A percentile compares a stretch with the other conserved stretches of the same genome.
These are phyloP conservation scores for Pristionchus entomophagus DNA, from an alignment of 2,888 invertebrate species.

Conservation along the genomic window DNA sequence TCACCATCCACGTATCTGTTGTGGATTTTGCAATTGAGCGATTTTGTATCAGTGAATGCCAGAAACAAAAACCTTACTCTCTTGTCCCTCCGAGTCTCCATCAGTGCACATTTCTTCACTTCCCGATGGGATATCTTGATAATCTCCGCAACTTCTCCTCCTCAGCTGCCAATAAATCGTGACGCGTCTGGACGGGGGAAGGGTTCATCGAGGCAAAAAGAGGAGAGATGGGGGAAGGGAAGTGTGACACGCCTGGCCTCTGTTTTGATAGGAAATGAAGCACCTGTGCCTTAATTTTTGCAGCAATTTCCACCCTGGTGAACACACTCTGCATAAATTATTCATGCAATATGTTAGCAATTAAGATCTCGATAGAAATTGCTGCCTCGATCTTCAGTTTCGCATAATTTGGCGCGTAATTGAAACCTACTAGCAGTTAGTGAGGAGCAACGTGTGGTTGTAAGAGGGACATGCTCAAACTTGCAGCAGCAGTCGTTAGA, in stretches of 20 bases:
- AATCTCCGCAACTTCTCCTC: background rate
- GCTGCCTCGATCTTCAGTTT: no score
- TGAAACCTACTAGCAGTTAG: background rate
- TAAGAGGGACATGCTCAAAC: background rate
- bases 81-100: background rate
- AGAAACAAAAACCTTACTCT: no score
- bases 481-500: background rate
- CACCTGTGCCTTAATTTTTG: no score
- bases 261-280: background rate
- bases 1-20: background rate
- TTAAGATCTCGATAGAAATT: no score
- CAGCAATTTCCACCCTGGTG: no score
- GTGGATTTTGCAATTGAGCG: no score
- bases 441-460: background rate
- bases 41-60: background rate
- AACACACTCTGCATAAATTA: no score
- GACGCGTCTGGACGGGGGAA: background rate
- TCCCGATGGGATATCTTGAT: background rate
- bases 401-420: no score
- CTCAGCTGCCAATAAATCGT: background rate
- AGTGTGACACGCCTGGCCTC: constrained; percentile 30
- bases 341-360: no score
- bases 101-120: background rate
- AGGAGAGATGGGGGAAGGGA: background rate
- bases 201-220: background rate